These are phyloP conservation scores for Numenius phaeopus DNA, from an alignment of 2,797 vertebrate species.

Conservation along the genomic window DNA sequence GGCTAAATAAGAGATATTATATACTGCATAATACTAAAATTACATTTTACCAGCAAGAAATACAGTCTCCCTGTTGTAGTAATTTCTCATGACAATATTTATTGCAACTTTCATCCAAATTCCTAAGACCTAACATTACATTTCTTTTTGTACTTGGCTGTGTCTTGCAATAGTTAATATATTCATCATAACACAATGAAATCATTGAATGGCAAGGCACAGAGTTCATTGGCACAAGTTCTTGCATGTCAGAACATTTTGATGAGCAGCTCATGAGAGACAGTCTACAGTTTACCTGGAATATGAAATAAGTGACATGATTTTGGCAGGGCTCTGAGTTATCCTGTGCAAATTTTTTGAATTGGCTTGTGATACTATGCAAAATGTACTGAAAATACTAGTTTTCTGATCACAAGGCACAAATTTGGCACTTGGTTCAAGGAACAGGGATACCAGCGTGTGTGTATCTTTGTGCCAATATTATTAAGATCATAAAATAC, in stretches of 20 bases:
- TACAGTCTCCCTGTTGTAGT: not conserved
- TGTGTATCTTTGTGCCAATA: not conserved
- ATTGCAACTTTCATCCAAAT: not conserved
- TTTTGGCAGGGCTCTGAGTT: not conserved
- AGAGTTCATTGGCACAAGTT: not conserved
- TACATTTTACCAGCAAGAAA: not conserved
- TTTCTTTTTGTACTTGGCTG: not conserved
- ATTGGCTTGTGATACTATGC: not conserved
- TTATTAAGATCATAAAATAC: not conserved
- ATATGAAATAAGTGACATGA: not conserved
- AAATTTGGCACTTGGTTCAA: not conserved
- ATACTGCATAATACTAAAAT: not conserved
- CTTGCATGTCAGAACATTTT: not conserved
- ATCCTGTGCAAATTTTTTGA: not conserved
- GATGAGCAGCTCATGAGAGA: not conserved
- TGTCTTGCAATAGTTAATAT: not conserved
- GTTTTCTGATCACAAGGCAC: not conserved
- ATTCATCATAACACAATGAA: not conserved
- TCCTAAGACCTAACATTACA: not conserved
- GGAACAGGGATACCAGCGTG: rapidly evolving
- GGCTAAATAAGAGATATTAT: not conserved
- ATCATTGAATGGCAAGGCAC: not conserved
- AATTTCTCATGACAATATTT: not conserved
- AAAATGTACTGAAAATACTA: not conserved
- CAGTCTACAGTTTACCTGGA: not conserved